Evolutionary conservation across 1,140 invertebrate species (phyloP), one percentile per base, ranked within the genome.

Genomic region (Drosophila sucinea): DNA sequence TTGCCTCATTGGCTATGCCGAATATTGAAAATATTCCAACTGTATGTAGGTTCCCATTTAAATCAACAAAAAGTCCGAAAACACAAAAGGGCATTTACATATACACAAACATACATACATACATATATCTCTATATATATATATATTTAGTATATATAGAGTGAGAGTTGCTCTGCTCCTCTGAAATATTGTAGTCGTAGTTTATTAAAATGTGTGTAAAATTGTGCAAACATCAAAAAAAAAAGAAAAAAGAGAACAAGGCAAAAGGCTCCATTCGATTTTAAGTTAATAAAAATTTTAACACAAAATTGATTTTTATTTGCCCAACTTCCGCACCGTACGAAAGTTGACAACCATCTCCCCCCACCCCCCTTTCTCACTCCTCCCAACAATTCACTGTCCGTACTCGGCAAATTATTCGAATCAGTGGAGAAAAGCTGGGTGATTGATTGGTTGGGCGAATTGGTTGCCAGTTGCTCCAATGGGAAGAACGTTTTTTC

Each of bases 211-310:
- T 55, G 62, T 66, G 51, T 61, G 60, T 61, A 61, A 61, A 61
- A 61, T 61, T 61, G 60, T 40, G 33, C 51, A 44, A 56, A 56
- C 54, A 57, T 41, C 44, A 23, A 44, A 54, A 54, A 56, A 25
- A 30, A 29, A 29, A 54, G 0, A 17, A 35, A 32, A 64, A 30
- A 64, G 32, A 57, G 35, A 38, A 33, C 33, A 51, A 47, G 32
- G 29, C 41, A 35, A 56, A 66, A 66, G 30, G 44, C 30, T 51
- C 40, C 10, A 62, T 41, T 66, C 35, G 51, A 66, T 66, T 66
- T 66, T 29, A 66, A 66, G 64, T 66, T 66, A 66, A 66, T 66
- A 57, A 44, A 66, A 57, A 66, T 66, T 44, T 40, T 41, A 66
- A 66, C 32, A 56, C 51, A 66, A 38, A 64, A 55, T 65, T 65